phyloP scores from a whole-genome alignment of 1,140 invertebrate species.

The Eulimnadia texana region DNA sequence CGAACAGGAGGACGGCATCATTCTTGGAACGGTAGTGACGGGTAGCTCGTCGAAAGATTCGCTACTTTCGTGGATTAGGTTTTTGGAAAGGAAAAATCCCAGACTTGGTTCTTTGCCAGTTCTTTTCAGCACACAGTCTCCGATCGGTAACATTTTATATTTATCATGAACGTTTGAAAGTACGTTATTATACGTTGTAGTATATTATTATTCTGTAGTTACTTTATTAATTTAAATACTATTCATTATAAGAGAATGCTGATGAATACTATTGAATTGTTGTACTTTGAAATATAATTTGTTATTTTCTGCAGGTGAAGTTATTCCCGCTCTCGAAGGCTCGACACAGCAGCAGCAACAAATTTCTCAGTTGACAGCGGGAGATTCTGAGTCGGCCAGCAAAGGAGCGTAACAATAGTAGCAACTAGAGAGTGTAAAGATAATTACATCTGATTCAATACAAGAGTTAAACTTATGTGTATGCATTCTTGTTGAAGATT shows the following conservation, averaged over 20 bases:
- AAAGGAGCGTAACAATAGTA: too few relatives aligned
- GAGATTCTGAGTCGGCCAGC: not conserved
- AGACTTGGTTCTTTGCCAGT: conserved; percentile 55
- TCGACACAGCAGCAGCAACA: not conserved
- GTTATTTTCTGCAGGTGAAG: not conserved
- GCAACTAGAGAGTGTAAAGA: not conserved
- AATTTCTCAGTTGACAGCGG: not conserved
- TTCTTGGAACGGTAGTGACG: conserved; percentile 57
- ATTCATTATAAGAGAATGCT: too few relatives aligned
- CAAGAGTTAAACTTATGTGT: too few relatives aligned
- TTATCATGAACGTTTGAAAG: not conserved
- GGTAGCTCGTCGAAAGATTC: conserved; percentile 82
- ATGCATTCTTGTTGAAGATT: too few relatives aligned
- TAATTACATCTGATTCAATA: too few relatives aligned
- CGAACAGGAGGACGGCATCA: conserved; percentile 73
- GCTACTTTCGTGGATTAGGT: conserved; percentile 77
- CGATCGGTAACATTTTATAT: conserved; percentile 23
- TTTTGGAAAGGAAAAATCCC: conserved; percentile 65
- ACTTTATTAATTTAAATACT: not conserved
- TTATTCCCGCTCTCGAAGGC: not conserved
- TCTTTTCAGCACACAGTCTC: conserved; percentile 49
- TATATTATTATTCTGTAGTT: too few relatives aligned
- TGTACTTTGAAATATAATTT: too few relatives aligned
- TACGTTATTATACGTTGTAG: too few relatives aligned
- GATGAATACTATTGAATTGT: too few relatives aligned